Conservation (phyloP, 2,797 vertebrate species). For the Knipowitschia caucasica region DNA sequence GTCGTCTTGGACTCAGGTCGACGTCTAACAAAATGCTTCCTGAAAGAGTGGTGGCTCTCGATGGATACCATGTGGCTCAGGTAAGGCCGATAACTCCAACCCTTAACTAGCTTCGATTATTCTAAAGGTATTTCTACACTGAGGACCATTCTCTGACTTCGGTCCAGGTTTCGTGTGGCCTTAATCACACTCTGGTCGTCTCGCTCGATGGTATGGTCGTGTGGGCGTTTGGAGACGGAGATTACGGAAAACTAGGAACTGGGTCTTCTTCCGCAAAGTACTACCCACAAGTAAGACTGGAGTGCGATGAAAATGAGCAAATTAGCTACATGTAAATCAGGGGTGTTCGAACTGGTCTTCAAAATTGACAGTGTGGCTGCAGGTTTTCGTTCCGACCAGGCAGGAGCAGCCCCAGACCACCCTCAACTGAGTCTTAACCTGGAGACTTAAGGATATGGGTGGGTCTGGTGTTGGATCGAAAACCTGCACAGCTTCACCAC, state of each 20-base stretch:
- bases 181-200: constrained; percentile 80
- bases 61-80: constrained; percentile 78
- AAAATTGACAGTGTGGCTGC: too few relatives aligned
- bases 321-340: too few relatives aligned
- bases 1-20: constrained; percentile 79
- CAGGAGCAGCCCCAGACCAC: too few relatives aligned
- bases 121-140: too few relatives aligned
- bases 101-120: too few relatives aligned
- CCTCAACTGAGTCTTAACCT: too few relatives aligned
- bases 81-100: constrained; percentile 46
- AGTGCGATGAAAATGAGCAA: not conserved
- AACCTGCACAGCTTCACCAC: too few relatives aligned
- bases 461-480: too few relatives aligned
- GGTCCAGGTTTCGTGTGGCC: constrained; percentile 82
- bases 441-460: too few relatives aligned
- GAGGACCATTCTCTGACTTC: too few relatives aligned
- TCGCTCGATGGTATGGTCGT: constrained; percentile 77
- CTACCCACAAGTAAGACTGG: constrained; percentile 75
- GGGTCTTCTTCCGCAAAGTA: constrained; percentile 81
- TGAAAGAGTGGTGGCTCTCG: constrained; percentile 77
- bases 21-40: constrained; percentile 83
- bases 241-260: constrained; percentile 80
- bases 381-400: too few relatives aligned
- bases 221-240: constrained; percentile 83
- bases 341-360: too few relatives aligned